Evolutionary conservation across 64 coral and sea anemone genomes (phyloP).

Genomic region (Orbicella faveolata): DNA sequence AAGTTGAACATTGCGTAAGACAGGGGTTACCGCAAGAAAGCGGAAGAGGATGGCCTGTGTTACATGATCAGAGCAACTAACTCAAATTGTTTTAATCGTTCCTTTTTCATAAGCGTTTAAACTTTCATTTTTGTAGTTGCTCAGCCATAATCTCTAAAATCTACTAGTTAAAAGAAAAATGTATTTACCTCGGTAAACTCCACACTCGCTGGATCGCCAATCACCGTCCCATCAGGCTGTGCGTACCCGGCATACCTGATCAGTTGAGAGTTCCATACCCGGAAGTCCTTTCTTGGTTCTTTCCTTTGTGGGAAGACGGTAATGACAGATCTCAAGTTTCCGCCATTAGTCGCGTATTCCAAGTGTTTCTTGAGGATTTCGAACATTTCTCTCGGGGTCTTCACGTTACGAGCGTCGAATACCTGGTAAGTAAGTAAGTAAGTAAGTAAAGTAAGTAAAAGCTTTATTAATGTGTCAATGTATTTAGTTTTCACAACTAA

Average conservation of each 20-base stretch:
- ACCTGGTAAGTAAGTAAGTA: slow-evolving; percentile 25
- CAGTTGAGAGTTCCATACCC: slow-evolving; percentile 65
- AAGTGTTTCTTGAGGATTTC: slow-evolving; percentile 27
- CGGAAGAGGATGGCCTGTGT: too few species aligned
- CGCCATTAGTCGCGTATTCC: slow-evolving; percentile 40
- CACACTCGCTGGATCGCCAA: slow-evolving; percentile 55
- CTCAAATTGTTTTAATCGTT: too few species aligned
- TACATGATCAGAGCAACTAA: too few species aligned
- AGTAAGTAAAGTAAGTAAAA: neutral
- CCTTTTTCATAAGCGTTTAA: too few species aligned
- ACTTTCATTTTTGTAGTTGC: too few species aligned
- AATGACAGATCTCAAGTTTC: slow-evolving; percentile 53
- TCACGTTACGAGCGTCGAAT: slow-evolving; percentile 46
- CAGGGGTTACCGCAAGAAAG: too few species aligned
- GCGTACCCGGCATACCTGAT: slow-evolving; percentile 60
- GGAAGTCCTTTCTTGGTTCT: slow-evolving; percentile 61
- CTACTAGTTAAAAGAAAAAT: neutral
- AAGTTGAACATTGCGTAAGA: too few species aligned
- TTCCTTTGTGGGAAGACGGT: slow-evolving; percentile 63
- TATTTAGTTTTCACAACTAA: too few species aligned
- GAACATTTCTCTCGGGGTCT: slow-evolving; percentile 49
- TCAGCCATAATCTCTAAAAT: too few species aligned
- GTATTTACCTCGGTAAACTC: slow-evolving; percentile 55
- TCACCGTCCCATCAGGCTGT: slow-evolving; percentile 71
- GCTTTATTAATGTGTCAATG: too few species aligned